A percentile compares a stretch with the other conserved stretches of the same genome.
phyloP scores from a whole-genome alignment of 2,888 invertebrate genomes.

The Zaprionus lineosus region DNA sequence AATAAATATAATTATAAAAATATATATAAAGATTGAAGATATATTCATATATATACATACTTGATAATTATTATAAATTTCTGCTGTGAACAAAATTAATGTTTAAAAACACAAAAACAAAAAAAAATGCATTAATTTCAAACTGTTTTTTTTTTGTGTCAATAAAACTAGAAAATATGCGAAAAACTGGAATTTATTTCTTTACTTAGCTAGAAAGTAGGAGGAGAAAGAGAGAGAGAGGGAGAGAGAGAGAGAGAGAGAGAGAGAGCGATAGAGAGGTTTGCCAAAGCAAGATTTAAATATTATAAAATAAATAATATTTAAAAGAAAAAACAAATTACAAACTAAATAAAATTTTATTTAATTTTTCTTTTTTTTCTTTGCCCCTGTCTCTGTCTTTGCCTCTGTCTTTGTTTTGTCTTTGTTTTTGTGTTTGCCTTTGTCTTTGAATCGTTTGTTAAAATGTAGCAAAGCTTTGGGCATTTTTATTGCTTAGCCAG shows the following conservation, averaged over 20 bases:
- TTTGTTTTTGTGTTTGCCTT: too few relatives aligned
- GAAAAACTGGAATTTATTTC: slow-evolving; percentile 29
- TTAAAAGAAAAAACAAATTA: slow-evolving; percentile 5
- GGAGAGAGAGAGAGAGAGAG: not conserved
- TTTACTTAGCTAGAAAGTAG: not conserved
- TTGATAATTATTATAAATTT: slow-evolving; percentile 38
- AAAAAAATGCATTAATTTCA: slow-evolving; percentile 49
- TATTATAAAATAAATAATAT: not conserved
- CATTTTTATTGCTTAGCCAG: slow-evolving; percentile 25
- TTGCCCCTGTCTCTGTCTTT: too few relatives aligned
- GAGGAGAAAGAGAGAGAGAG: not conserved
- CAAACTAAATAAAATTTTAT: too few relatives aligned
- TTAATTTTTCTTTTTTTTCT: too few relatives aligned
- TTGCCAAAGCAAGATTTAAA: too few relatives aligned
- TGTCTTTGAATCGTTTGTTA: slow-evolving; percentile 21
- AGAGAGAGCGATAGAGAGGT: not conserved
- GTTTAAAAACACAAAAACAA: too few relatives aligned
- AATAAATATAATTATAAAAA: slow-evolving; percentile 24
- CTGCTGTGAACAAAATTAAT: slow-evolving; percentile 56
- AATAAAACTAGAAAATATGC: slow-evolving; percentile 43
- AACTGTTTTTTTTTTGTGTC: slow-evolving; percentile 21
- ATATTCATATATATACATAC: slow-evolving; percentile 6
- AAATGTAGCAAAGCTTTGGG: slow-evolving; percentile 27
- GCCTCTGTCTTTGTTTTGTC: too few relatives aligned
- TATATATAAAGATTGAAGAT: slow-evolving; percentile 2